phyloP scores from a whole-genome alignment of 2,113 vertebrate species.

The Cyprinus carpio region DNA sequence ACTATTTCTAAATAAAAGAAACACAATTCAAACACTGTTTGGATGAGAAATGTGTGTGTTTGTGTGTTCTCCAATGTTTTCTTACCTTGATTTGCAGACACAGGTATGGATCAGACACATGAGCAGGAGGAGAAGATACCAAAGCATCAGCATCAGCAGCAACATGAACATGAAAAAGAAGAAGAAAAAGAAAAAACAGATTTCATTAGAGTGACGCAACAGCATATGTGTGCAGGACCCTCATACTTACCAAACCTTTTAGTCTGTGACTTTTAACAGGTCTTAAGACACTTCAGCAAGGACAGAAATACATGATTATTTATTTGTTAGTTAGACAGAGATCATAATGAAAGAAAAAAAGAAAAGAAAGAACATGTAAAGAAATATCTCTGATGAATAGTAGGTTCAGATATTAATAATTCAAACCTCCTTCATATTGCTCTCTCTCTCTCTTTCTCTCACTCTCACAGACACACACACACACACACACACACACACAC shows the following conservation, averaged over 20 bases:
- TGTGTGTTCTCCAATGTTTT: neutral
- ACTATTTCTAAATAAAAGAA: neutral
- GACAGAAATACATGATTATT: neutral
- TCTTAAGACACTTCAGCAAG: neutral
- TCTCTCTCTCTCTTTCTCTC: neutral
- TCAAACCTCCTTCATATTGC: neutral
- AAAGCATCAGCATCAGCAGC: slow-evolving; percentile 45
- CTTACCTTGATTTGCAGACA: slow-evolving; percentile 73
- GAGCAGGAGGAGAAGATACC: slow-evolving; percentile 46
- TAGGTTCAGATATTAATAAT: neutral
- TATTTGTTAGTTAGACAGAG: too few relatives aligned
- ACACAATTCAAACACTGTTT: neutral
- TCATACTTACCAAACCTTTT: slow-evolving; percentile 31
- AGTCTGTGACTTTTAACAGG: neutral
- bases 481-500: neutral
- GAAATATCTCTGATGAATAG: neutral
- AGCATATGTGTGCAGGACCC: neutral
- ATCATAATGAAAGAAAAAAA: neutral
- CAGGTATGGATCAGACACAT: slow-evolving; percentile 43
- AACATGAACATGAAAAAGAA: slow-evolving; percentile 66
- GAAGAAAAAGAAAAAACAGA: slow-evolving; percentile 47
- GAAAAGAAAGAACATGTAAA: neutral
- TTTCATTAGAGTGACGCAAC: slow-evolving; percentile 62
- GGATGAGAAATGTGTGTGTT: neutral
- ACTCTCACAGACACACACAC: neutral